Base-by-base conservation (phyloP, 92 coral and sea anemone genomes). In the Porites divaricata region DNA sequence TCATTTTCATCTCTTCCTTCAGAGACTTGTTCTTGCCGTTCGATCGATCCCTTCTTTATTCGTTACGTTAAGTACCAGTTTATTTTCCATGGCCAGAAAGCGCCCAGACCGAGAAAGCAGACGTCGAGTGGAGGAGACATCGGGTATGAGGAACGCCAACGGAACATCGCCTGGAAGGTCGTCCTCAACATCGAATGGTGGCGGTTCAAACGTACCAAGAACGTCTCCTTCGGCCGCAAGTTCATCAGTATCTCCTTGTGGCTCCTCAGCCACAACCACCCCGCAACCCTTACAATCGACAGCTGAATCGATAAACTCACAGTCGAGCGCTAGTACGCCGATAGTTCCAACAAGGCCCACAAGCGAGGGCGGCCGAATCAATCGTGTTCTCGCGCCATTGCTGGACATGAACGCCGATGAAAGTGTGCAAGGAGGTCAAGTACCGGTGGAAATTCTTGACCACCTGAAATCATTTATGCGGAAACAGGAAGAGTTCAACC, bases 51-150 rank as follows among this genome's bases (percentile, higher is more conserved):
- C 22, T 5, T 3, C 24, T 64, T 64, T 8, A 6, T 8, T 13
- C 8, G 9, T 8, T 28, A 12, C 22, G 68, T 21, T 4, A 21
- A 64, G 68, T n/a, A 12, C 23, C 22, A 64, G 17, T 8, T 8
- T 28, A 5, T 12, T 64, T 64, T 12, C 68, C 68, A 74, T 74
- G 78, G 78, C 49, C 0, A 74, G 78, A 54, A 74, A 50, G 1
- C 3, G 65, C 9, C 80, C 56, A 22, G 35, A 76, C 26, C 24
- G 17, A 59, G 8, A 0, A 28, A 76, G 80, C 26, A 76, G 26
- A 16, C 50, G 69, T n/a, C 24, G 80, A 76, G 67, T 28, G 1
- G 17, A 76, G 13, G 69, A 76, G 17, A 58, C 68, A 6, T 19
- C 22, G 1, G 17, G 54, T 63, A 20, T 21, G 48, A 73, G 77